Base-by-base conservation (phyloP, 2,113 vertebrate species). In the Sorex fumeus region DNA sequence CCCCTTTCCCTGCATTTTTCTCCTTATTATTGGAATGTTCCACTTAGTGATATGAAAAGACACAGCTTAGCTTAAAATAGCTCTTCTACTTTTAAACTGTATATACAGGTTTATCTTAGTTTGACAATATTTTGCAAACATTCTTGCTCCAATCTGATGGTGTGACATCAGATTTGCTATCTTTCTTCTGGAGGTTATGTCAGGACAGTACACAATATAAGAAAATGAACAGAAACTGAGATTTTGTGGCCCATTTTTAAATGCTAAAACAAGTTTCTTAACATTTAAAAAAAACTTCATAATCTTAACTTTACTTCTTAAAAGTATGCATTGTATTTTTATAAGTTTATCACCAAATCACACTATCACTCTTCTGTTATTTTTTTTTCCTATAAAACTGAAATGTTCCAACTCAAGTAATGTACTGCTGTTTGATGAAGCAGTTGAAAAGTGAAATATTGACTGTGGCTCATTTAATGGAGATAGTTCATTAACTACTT, bases 11-110 rank as follows among this genome's bases (percentile, higher is more conserved):
- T 72, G 21, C 18, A 53, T 57, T 88, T 91, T 28, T 57, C 34
- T 75, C 36, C 66, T 47, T 75, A 77, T 69, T 93, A 93, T 11
- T 91, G 50, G n/a, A 27, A 67, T 81, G 4, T 75, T 93, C 43
- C 53, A 91, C 75, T 95, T 76, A 92, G 66, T 74, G 27, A 67
- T 64, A 91, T 64, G 78, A 94, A 95, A 94, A 85, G 84, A 87
- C 72, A 79, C 11, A 69, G 66, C 70, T 93, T 71, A 78, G 53
- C 87, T 94, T 91, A 94, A 94, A 96, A 91, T 81, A 96, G 96
- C 94, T 95, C 95, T 96, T 96, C 95, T 90, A 81, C 88, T 96
- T 94, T 95, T 92, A 94, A 94, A 80, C 43, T 92, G 76, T 40
- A 1, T 69, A 21, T 75, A 47, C 10, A 83, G 60, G 60, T 91